Percentiles rank a stretch among this genome's conserved stretches.
These are phyloP conservation scores for Achroia grisella DNA, from an alignment of 1,140 invertebrate species.

Conservation along the genomic window DNA sequence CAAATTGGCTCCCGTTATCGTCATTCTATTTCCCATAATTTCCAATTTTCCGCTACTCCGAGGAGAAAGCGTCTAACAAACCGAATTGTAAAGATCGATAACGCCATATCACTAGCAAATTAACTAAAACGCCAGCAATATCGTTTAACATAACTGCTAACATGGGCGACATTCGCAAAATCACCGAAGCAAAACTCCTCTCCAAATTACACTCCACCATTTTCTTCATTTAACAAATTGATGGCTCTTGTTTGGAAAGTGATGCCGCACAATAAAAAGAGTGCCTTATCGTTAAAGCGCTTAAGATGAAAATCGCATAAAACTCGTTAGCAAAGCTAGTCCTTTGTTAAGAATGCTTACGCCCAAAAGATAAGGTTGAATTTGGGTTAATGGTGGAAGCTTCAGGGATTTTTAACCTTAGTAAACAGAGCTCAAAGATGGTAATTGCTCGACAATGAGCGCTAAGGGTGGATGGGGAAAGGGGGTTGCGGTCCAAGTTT, in stretches of 20 bases:
- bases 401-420: slow-evolving; percentile 54
- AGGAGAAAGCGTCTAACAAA: no score
- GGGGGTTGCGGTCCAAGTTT: slow-evolving; percentile 63
- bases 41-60: no score
- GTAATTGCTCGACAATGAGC: slow-evolving; percentile 35
- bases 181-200: slow-evolving; percentile 43
- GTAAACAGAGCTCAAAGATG: slow-evolving; percentile 32
- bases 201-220: slow-evolving; percentile 62
- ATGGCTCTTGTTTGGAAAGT: slow-evolving; percentile 38
- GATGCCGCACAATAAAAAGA: slow-evolving; percentile 15
- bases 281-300: slow-evolving; percentile 16
- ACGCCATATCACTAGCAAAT: slow-evolving; percentile 14
- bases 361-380: slow-evolving; percentile 64
- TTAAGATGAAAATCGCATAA: slow-evolving; percentile 32
- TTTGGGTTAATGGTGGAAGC: slow-evolving; percentile 33
- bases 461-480: slow-evolving; percentile 12
- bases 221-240: slow-evolving; percentile 74
- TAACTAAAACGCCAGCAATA: slow-evolving; percentile 27
- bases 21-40: not conserved
- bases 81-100: slow-evolving; percentile 4
- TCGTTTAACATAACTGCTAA: slow-evolving; percentile 50
- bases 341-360: slow-evolving; percentile 33
- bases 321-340: slow-evolving; percentile 1
- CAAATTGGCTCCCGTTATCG: not conserved
- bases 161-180: slow-evolving; percentile 31